These are phyloP conservation scores for Passer montanus DNA, from an alignment of 2,113 vertebrate genomes.

Conservation along the genomic window DNA sequence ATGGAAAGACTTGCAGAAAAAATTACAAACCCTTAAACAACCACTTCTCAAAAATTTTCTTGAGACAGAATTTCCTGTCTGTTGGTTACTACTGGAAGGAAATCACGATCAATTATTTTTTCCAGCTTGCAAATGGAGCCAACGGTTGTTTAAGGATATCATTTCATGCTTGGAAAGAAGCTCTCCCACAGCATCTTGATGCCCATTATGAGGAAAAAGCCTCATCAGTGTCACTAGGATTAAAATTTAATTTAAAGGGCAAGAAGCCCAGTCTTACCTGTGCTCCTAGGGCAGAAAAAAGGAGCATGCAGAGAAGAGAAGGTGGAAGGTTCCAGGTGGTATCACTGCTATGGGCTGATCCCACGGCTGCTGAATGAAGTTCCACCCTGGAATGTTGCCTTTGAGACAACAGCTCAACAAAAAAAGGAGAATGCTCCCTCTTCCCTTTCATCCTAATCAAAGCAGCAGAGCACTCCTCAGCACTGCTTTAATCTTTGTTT, in stretches of 20 bases:
- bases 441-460: conserved; percentile 30
- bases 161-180: background rate
- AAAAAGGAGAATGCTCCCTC: background rate
- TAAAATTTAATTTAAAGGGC: background rate
- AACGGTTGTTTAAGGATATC: background rate
- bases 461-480: background rate
- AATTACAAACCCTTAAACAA: background rate
- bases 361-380: background rate
- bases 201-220: background rate
- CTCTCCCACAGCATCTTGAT: background rate
- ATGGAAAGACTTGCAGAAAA: background rate
- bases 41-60: background rate
- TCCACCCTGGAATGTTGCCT: background rate
- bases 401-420: background rate
- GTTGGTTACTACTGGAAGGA: background rate
- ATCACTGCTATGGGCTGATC: background rate
- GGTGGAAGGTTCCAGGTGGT: background rate
- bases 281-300: background rate
- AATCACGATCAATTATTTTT: background rate
- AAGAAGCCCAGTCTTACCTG: background rate
- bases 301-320: background rate
- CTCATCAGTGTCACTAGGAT: background rate
- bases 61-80: background rate
- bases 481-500: conserved; percentile 29
- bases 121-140: background rate